phyloP scores from a whole-genome alignment of 2,888 invertebrate species.

The Ommatoiulus sabulosus region DNA sequence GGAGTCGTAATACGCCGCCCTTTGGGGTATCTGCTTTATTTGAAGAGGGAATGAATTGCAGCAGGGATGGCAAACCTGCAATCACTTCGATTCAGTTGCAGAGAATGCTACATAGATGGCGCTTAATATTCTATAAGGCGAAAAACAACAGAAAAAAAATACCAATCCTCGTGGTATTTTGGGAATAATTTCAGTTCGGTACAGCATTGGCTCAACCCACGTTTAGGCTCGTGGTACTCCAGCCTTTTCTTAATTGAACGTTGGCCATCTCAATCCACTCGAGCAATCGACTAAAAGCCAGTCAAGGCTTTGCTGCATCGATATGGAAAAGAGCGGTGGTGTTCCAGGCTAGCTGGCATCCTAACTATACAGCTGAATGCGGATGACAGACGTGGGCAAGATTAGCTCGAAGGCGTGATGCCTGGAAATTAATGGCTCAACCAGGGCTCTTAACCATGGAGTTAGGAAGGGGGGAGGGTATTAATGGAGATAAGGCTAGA shows the following conservation, averaged over 20 bases:
- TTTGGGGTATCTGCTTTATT: not conserved
- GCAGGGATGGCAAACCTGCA: not conserved
- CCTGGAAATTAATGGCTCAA: slow-evolving; percentile 48
- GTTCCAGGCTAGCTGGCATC: not conserved
- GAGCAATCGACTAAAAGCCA: slow-evolving; percentile 32
- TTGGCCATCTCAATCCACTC: slow-evolving; percentile 20
- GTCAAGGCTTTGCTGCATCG: not conserved
- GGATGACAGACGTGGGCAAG: slow-evolving; percentile 13
- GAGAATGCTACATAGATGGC: not conserved
- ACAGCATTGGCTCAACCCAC: not conserved
- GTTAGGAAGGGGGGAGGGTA: not conserved
- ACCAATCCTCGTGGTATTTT: not conserved
- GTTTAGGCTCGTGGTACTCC: not conserved
- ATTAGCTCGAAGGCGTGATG: slow-evolving; percentile 41
- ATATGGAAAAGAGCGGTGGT: not conserved
- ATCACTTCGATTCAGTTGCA: not conserved
- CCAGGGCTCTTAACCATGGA: slow-evolving; percentile 46
- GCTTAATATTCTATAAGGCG: not conserved
- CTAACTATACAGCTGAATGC: not conserved
- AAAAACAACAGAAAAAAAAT: not conserved
- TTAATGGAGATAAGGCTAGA: not conserved
- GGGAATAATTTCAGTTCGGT: not conserved
- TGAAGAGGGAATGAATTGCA: not conserved
- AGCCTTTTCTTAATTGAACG: slow-evolving; percentile 36
- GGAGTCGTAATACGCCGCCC: not conserved